phyloP scores from a whole-genome alignment of 2,888 invertebrate genomes.

The Pimpla rufipes region DNA sequence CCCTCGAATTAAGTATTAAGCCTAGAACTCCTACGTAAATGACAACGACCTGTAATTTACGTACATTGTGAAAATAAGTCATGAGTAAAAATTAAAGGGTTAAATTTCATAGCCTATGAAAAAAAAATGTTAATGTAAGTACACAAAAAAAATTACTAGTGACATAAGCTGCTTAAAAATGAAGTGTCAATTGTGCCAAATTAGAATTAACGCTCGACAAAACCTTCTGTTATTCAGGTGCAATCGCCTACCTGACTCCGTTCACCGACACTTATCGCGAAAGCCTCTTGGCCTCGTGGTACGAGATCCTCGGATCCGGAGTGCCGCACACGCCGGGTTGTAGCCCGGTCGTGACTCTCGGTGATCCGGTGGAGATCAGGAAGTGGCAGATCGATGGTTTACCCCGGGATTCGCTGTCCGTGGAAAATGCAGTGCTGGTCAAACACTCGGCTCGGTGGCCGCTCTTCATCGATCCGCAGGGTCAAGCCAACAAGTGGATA shows the following conservation, averaged over 20 bases:
- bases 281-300: slow-evolving; percentile 87
- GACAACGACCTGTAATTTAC: no score
- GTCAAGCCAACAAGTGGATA: slow-evolving; percentile 97
- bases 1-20: no score
- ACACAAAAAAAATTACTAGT: no score
- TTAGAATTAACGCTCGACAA: neutral
- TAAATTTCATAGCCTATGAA: no score
- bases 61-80: no score
- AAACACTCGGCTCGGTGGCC: slow-evolving; percentile 95
- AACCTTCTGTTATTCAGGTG: slow-evolving; percentile 87
- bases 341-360: slow-evolving; percentile 89
- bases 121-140: no score
- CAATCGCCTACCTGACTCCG: slow-evolving; percentile 93
- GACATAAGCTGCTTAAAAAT: no score
- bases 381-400: slow-evolving; percentile 95
- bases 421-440: slow-evolving; percentile 95
- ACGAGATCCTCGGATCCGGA: slow-evolving; percentile 85
- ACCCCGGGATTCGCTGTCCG: slow-evolving; percentile 93
- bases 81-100: no score
- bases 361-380: slow-evolving; percentile 91
- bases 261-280: slow-evolving; percentile 90
- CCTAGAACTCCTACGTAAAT: no score
- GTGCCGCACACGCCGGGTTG: slow-evolving; percentile 90
- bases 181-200: no score
- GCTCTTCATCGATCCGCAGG: slow-evolving; percentile 96